Percentiles rank a stretch among this genome's conserved stretches.
These are phyloP conservation scores for Hoplias malabaricus DNA, from an alignment of 2,113 vertebrate species.

Conservation along the genomic window DNA sequence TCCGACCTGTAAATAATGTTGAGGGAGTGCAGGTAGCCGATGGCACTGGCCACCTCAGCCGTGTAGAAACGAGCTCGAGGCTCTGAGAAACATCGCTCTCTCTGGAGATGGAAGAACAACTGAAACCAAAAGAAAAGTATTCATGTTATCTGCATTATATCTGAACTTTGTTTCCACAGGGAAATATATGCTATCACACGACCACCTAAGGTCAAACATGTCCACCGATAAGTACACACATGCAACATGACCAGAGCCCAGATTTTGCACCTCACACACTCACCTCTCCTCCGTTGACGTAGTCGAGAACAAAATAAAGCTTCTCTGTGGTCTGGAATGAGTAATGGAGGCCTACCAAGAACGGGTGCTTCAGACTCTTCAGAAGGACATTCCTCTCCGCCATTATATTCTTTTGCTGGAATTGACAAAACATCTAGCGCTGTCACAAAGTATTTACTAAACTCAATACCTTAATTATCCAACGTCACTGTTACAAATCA, in stretches of 20 bases:
- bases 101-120: slow-evolving; percentile 97
- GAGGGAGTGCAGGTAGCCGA: slow-evolving; percentile 95
- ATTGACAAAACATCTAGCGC: slow-evolving; percentile 28
- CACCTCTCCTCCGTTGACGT: slow-evolving; percentile 97
- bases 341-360: slow-evolving; percentile 93
- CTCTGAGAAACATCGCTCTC: slow-evolving; percentile 90
- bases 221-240: background rate
- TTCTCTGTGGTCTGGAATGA: slow-evolving; percentile 98
- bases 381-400: slow-evolving; percentile 93
- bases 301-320: slow-evolving; percentile 97
- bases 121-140: slow-evolving; percentile 52
- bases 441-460: too few species aligned
- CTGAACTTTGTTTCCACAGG: background rate
- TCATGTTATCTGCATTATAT: background rate
- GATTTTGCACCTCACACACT: slow-evolving; percentile 2
- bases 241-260: background rate
- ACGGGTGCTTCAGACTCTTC: slow-evolving; percentile 93
- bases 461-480: too few species aligned
- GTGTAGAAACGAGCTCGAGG: slow-evolving; percentile 90
- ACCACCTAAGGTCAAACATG: background rate
- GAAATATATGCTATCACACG: background rate
- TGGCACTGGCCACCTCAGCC: slow-evolving; percentile 90
- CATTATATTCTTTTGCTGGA: slow-evolving; percentile 96
- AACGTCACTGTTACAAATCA: too few species aligned
- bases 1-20: slow-evolving; percentile 94